A percentile compares a stretch with the other conserved stretches of the same genome.
phyloP scores from a whole-genome alignment of 1,140 invertebrate genomes.

The Bombus haemorrhoidalis region DNA sequence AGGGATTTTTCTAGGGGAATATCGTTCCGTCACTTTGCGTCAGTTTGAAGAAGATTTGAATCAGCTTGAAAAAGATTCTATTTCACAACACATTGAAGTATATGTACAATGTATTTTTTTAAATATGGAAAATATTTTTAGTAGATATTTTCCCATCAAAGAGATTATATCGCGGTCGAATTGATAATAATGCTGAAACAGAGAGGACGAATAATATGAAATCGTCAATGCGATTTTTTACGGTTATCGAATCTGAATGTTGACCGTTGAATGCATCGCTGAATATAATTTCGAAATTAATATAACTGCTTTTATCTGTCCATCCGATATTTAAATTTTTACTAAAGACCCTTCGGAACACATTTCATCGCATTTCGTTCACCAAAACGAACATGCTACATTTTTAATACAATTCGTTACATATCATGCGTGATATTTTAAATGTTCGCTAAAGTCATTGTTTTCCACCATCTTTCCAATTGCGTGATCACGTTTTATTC shows the following conservation, averaged over 20 bases:
- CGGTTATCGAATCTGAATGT: background rate
- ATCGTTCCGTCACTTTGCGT: too few relatives aligned
- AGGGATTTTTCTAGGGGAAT: background rate
- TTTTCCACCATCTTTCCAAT: background rate
- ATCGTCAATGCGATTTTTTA: background rate
- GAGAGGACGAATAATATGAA: background rate
- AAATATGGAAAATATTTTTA: background rate
- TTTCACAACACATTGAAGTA: background rate
- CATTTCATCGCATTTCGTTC: background rate
- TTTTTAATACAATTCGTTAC: background rate
- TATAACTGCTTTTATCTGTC: background rate
- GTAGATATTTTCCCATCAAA: background rate
- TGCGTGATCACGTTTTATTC: background rate
- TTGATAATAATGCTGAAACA: background rate
- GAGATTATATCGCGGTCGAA: background rate
- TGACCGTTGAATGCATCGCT: background rate
- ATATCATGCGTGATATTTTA: background rate
- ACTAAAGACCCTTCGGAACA: background rate
- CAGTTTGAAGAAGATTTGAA: background rate
- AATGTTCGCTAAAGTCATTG: background rate
- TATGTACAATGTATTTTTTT: background rate
- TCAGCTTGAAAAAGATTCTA: background rate
- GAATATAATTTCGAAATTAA: slow-evolving; percentile 6
- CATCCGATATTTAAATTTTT: background rate
- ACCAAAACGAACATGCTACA: too few relatives aligned